Conservation (phyloP, 2,888 invertebrate species). For the Drosophila crucigera region DNA sequence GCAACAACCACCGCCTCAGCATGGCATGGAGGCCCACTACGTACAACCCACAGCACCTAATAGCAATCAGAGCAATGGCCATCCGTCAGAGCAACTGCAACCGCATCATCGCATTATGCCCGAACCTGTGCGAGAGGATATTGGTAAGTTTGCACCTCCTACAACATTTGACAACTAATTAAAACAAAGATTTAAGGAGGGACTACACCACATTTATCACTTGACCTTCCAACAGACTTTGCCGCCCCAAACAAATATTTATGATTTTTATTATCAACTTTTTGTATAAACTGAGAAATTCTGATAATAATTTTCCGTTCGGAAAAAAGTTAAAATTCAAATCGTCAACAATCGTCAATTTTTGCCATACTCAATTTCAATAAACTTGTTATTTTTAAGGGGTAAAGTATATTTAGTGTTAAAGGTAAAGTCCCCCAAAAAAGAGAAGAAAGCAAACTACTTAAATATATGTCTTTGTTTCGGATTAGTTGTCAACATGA, state of each 20-base stretch:
- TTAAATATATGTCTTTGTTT: not conserved
- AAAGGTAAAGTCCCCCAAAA: not conserved
- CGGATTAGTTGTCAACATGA: not conserved
- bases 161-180: not conserved
- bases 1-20: slow-evolving; percentile 88
- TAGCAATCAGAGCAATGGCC: slow-evolving; percentile 86
- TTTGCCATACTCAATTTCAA: not conserved
- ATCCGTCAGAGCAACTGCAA: slow-evolving; percentile 88
- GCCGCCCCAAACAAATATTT: not conserved
- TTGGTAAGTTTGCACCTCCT: slow-evolving; percentile 83
- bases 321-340: not conserved
- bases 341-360: not conserved
- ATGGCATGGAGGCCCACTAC: slow-evolving; percentile 86
- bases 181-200: not conserved
- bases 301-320: not conserved
- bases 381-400: not conserved
- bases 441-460: not conserved
- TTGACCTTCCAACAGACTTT: not conserved
- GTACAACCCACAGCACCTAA: slow-evolving; percentile 87
- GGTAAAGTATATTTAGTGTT: not conserved
- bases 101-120: slow-evolving; percentile 88
- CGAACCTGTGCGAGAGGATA: slow-evolving; percentile 86
- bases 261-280: not conserved
- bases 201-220: not conserved
- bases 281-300: not conserved